Percentiles rank a stretch among this genome's conserved stretches.
Conservation (phyloP, 2,113 vertebrate genomes). For the Indri indri region DNA sequence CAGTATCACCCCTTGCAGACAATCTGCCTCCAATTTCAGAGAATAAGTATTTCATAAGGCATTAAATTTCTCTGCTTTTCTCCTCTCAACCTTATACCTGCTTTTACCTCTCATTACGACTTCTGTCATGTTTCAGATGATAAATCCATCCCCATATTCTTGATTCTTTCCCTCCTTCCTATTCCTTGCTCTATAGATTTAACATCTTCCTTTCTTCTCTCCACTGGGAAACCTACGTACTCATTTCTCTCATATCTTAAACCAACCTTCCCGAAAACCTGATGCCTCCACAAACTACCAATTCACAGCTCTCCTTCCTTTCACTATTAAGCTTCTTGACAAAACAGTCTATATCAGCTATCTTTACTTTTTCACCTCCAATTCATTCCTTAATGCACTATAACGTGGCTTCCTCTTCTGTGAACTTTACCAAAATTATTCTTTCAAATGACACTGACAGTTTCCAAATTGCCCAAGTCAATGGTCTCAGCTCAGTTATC, state of each 20-base stretch:
- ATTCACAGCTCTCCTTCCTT: neutral
- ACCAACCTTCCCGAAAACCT: neutral
- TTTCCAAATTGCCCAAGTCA: neutral
- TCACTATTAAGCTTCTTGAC: neutral
- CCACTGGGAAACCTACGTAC: neutral
- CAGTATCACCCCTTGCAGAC: neutral
- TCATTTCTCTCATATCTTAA: neutral
- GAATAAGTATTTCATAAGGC: neutral
- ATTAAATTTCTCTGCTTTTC: neutral
- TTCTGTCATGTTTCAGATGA: neutral
- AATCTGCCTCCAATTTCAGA: neutral
- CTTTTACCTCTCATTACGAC: neutral
- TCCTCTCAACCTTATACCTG: neutral
- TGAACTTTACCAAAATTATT: constrained; percentile 6
- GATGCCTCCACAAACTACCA: neutral
- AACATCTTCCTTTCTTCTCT: neutral
- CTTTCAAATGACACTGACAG: neutral
- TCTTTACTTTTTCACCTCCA: neutral
- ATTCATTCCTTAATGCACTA: neutral
- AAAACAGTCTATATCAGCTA: neutral
- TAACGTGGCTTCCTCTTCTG: neutral
- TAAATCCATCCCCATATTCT: neutral
- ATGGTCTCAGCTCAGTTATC: neutral
- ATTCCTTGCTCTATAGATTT: neutral
- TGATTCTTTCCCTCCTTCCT: neutral